Percentiles rank a stretch among this genome's conserved stretches.
Evolutionary conservation across 1,140 invertebrate genomes (phyloP).

Genomic region (Ephestia elutella): DNA sequence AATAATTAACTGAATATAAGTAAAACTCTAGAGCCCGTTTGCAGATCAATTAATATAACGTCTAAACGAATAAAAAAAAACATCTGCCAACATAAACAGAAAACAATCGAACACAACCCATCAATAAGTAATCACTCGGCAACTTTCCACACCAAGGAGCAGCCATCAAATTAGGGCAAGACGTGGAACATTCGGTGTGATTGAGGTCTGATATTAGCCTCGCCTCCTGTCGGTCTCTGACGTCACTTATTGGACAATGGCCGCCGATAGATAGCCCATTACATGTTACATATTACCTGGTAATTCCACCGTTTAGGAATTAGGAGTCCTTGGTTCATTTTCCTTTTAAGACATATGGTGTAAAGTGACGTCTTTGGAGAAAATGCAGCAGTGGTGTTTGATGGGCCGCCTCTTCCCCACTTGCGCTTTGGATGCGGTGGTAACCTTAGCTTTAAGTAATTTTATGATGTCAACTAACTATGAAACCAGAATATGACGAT

Average conservation of each 20-base stretch:
- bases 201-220: not conserved
- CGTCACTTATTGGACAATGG: not conserved
- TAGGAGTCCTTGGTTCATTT: not conserved
- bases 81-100: not conserved
- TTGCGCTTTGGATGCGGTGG: no score
- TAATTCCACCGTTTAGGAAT: not conserved
- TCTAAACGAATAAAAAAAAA: not conserved
- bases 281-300: not conserved
- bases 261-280: not conserved
- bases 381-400: no score
- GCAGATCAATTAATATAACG: no score
- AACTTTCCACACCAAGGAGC: not conserved
- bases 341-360: not conserved
- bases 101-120: not conserved
- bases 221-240: not conserved
- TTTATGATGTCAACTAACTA: no score
- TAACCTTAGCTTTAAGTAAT: no score
- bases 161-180: not conserved
- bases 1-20: no score
- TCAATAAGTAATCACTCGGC: not conserved
- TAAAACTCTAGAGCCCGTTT: no score
- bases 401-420: no score
- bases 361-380: no score
- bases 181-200: not conserved
- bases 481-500: no score